These are phyloP conservation scores for Pegoplata infirma DNA, from an alignment of 2,888 invertebrate species.

Conservation along the genomic window DNA sequence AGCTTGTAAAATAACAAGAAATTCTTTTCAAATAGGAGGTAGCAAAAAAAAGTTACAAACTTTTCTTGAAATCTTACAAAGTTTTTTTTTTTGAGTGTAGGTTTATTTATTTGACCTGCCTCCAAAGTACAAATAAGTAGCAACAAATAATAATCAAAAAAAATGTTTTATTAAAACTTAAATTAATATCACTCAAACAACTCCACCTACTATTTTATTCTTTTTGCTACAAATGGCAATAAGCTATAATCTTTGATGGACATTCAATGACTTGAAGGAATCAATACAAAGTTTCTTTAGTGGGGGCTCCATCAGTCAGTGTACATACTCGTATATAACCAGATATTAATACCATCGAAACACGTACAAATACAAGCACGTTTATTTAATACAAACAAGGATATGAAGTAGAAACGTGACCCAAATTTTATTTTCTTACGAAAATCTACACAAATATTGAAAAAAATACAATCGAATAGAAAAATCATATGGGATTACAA, in stretches of 20 bases:
- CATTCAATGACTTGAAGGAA: neutral
- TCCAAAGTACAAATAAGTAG: too few relatives aligned
- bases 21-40: too few relatives aligned
- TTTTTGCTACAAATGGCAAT: neutral
- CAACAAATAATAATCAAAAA: too few relatives aligned
- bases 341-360: conserved; percentile 64
- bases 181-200: neutral
- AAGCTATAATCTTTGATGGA: conserved; percentile 1
- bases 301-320: neutral
- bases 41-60: too few relatives aligned
- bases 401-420: conserved; percentile 74
- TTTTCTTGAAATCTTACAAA: too few relatives aligned
- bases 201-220: neutral
- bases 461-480: neutral
- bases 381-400: conserved; percentile 73
- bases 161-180: neutral
- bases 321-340: neutral
- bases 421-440: conserved; percentile 66
- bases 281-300: neutral
- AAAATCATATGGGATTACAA: conserved; percentile 20
- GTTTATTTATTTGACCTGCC: too few relatives aligned
- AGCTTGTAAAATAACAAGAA: too few relatives aligned
- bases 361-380: conserved; percentile 67
- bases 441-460: too few relatives aligned
- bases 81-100: too few relatives aligned